phyloP scores from a whole-genome alignment of 2,888 invertebrate species.

The Leptopilina syphax region DNA sequence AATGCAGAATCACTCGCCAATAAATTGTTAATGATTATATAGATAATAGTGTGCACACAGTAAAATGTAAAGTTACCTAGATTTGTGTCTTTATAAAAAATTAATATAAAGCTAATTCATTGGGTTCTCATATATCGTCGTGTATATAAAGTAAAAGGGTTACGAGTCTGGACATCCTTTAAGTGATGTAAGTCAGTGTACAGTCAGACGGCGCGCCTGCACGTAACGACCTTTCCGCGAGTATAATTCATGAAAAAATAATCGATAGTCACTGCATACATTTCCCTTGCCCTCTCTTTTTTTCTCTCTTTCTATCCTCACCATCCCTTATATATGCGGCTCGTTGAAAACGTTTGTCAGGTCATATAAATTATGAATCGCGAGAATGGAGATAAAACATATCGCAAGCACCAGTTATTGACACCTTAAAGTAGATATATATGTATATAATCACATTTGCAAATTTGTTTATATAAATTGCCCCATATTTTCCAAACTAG shows the following conservation, averaged over 20 bases:
- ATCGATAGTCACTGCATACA: constrained; percentile 44
- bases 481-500: too few relatives aligned
- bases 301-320: too few relatives aligned
- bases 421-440: constrained; percentile 3
- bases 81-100: neutral
- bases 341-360: constrained; percentile 36
- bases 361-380: constrained; percentile 28
- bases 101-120: neutral
- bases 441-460: neutral
- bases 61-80: neutral
- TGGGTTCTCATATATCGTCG: neutral
- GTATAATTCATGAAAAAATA: constrained; percentile 50
- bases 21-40: neutral
- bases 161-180: neutral
- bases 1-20: neutral
- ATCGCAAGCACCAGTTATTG: neutral
- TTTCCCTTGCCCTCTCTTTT: neutral
- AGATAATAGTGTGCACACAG: neutral
- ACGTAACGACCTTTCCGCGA: constrained; percentile 41
- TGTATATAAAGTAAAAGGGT: constrained; percentile 22
- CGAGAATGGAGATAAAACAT: constrained; percentile 3
- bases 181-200: constrained; percentile 53
- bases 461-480: neutral
- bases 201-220: constrained; percentile 54
- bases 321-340: neutral